Conservation (phyloP, 2,113 vertebrate genomes). For the Bucco capensis region DNA sequence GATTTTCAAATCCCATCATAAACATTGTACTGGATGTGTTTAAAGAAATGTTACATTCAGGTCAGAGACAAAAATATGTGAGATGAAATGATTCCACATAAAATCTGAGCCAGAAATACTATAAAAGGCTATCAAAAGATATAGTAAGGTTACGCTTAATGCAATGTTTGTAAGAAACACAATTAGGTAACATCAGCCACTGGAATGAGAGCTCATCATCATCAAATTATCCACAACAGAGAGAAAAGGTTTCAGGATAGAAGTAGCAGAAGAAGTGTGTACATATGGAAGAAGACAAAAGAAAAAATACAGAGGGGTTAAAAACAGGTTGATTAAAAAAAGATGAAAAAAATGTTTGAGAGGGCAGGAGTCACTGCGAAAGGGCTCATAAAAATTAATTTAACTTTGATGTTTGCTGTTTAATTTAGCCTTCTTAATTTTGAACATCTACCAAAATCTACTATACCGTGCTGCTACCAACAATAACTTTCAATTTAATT, state of each 20-base stretch:
- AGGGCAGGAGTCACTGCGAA: not conserved
- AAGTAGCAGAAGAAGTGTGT: not conserved
- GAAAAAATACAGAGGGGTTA: not conserved
- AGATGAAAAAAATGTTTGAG: not conserved
- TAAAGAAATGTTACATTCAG: not conserved
- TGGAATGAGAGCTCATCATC: not conserved
- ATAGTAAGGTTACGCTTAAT: not conserved
- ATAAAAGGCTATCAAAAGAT: not conserved
- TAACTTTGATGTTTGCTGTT: not conserved
- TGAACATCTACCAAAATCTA: not conserved
- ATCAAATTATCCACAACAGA: not conserved
- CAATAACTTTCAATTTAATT: conserved; percentile 34
- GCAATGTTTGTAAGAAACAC: not conserved
- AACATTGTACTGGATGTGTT: not conserved
- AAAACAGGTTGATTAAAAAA: not conserved
- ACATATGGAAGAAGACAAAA: not conserved
- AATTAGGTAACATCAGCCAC: not conserved
- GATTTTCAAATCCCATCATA: not conserved
- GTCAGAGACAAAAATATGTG: not conserved
- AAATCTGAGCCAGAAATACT: not conserved
- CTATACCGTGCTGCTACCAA: not conserved
- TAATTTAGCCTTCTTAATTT: not conserved
- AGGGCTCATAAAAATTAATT: not conserved
- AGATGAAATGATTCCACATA: not conserved
- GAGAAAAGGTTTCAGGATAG: not conserved